A percentile compares a stretch with the other conserved stretches of the same genome.
Conservation (phyloP, 1,140 invertebrate species). For the Ceratosolen solmsi region DNA sequence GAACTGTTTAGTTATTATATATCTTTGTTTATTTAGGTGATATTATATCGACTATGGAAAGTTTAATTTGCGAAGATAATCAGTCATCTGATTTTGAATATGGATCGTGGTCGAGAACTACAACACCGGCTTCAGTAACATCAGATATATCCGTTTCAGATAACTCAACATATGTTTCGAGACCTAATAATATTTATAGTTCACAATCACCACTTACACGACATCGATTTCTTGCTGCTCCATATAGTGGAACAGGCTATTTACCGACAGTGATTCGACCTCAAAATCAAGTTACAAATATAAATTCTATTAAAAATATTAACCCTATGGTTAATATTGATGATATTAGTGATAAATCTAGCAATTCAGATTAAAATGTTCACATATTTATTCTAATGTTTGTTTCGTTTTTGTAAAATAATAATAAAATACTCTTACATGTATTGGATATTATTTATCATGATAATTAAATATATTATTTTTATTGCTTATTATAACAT, state of each 20-base stretch:
- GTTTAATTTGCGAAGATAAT: slow-evolving; percentile 82
- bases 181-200: slow-evolving; percentile 69
- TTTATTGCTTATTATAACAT: too few species aligned
- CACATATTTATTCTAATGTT: not conserved
- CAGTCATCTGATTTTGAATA: slow-evolving; percentile 81
- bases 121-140: slow-evolving; percentile 76
- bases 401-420: not conserved
- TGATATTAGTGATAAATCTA: slow-evolving; percentile 44
- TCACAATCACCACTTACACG: slow-evolving; percentile 74
- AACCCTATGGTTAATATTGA: slow-evolving; percentile 7
- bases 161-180: slow-evolving; percentile 19
- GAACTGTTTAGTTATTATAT: not conserved
- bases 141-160: slow-evolving; percentile 73
- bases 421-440: too few species aligned
- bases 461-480: too few species aligned
- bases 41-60: slow-evolving; percentile 91
- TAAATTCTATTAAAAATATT: slow-evolving; percentile 1
- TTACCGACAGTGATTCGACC: slow-evolving; percentile 85
- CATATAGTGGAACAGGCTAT: slow-evolving; percentile 86
- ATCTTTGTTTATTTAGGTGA: slow-evolving; percentile 76
- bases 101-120: slow-evolving; percentile 78
- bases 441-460: too few species aligned
- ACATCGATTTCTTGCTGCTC: slow-evolving; percentile 82
- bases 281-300: slow-evolving; percentile 65
- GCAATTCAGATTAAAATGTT: slow-evolving; percentile 39